phyloP scores from a whole-genome alignment of 2,113 vertebrate genomes.

The Hemichromis elongatus region DNA sequence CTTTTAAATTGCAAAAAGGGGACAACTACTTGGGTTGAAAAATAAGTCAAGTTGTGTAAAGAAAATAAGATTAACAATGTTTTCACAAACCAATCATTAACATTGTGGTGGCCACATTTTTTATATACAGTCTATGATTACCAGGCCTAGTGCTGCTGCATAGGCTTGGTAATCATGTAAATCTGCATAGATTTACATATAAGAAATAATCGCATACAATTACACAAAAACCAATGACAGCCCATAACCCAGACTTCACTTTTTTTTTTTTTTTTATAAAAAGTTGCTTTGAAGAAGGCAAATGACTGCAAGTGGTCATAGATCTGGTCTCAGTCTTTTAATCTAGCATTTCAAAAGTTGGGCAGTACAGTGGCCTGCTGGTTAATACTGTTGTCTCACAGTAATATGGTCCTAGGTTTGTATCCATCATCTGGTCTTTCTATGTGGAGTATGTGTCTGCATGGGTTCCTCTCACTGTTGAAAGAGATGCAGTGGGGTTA shows the following conservation, averaged over 20 bases:
- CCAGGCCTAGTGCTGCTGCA: neutral
- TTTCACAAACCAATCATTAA: neutral
- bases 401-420: neutral
- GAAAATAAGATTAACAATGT: neutral
- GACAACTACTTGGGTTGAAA: neutral
- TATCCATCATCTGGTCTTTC: neutral
- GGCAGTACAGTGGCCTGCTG: neutral
- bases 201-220: neutral
- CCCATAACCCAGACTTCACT: neutral
- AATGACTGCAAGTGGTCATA: neutral
- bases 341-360: neutral
- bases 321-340: neutral
- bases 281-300: neutral
- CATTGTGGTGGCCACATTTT: neutral
- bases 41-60: neutral
- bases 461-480: neutral
- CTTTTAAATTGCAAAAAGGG: neutral
- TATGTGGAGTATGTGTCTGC: neutral
- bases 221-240: neutral
- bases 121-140: neutral
- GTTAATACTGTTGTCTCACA: neutral
- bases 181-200: neutral
- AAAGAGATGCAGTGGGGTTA: neutral
- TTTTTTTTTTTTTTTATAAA: neutral
- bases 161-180: no score